These are phyloP conservation scores for Parnassius apollo DNA, from an alignment of 2,888 invertebrate species.

Conservation along the genomic window DNA sequence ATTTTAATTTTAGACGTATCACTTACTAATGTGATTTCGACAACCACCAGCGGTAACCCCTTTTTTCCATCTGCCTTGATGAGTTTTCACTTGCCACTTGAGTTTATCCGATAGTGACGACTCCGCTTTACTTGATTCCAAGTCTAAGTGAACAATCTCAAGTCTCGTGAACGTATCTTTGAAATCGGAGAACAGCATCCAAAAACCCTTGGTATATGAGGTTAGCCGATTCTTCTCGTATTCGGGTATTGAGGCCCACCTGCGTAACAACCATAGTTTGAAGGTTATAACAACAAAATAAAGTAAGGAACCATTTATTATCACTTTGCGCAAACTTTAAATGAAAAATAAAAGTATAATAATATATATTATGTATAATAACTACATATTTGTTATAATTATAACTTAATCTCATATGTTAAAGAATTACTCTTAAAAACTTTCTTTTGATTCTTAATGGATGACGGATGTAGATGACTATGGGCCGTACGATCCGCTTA, in stretches of 20 bases:
- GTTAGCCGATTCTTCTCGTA: slow-evolving; percentile 87
- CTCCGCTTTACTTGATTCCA: slow-evolving; percentile 92
- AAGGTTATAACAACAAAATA: not conserved
- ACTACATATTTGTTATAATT: no score
- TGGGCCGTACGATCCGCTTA: no score
- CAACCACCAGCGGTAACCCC: slow-evolving; percentile 96
- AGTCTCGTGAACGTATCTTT: slow-evolving; percentile 90
- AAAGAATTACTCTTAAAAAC: not conserved
- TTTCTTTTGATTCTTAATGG: no score
- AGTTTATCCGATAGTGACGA: slow-evolving; percentile 86
- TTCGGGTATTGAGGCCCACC: slow-evolving; percentile 88
- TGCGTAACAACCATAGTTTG: slow-evolving; percentile 27
- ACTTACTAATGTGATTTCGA: slow-evolving; percentile 88
- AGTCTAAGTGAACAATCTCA: slow-evolving; percentile 92
- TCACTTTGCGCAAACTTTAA: not conserved
- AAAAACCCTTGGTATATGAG: slow-evolving; percentile 87
- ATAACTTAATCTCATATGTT: not conserved
- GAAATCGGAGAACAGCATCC: slow-evolving; percentile 92
- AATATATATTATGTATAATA: not conserved
- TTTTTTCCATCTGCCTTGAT: slow-evolving; percentile 92
- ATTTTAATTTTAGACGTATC: slow-evolving; percentile 4
- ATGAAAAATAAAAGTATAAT: no score
- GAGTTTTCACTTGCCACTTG: slow-evolving; percentile 93
- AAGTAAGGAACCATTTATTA: not conserved
- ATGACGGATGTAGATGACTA: no score